Percentiles rank a stretch among this genome's conserved stretches.
phyloP scores from a whole-genome alignment of 2,888 invertebrate genomes.

The Altica lythri region DNA sequence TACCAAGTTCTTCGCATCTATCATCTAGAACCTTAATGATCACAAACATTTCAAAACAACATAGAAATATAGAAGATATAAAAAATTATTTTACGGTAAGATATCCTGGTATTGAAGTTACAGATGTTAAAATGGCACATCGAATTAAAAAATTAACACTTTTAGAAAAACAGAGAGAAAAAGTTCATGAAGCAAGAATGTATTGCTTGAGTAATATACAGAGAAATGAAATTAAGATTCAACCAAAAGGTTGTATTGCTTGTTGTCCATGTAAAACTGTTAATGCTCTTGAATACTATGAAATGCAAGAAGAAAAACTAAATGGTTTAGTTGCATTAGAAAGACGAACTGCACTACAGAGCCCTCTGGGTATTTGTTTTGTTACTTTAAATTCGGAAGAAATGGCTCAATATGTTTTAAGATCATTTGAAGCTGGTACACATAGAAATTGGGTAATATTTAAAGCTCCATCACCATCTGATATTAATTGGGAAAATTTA shows the following conservation, averaged over 20 bases:
- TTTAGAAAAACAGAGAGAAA: conserved; percentile 75
- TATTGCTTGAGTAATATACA: conserved; percentile 82
- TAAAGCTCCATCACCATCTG: conserved; percentile 89
- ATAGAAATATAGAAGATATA: conserved; percentile 73
- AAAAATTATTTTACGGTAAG: conserved; percentile 77
- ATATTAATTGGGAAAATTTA: conserved; percentile 94
- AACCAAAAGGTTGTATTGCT: conserved; percentile 68
- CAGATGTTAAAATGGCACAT: conserved; percentile 87
- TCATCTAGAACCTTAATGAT: conserved; percentile 87
- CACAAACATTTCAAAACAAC: conserved; percentile 80
- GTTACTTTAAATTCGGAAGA: conserved; percentile 78
- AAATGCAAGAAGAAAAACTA: conserved; percentile 74
- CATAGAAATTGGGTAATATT: conserved; percentile 75
- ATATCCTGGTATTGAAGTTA: conserved; percentile 83
- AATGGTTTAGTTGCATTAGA: conserved; percentile 78
- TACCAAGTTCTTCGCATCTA: conserved; percentile 71
- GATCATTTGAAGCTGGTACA: conserved; percentile 66
- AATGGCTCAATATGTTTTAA: conserved; percentile 70
- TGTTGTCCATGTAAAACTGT: conserved; percentile 76
- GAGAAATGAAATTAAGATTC: conserved; percentile 71
- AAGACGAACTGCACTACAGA: conserved; percentile 75
- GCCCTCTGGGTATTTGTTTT: conserved; percentile 89
- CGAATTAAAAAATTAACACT: conserved; percentile 80
- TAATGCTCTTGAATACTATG: conserved; percentile 87
- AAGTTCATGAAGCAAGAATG: conserved; percentile 75